Evolutionary conservation across 2,113 vertebrate species (phyloP), one percentile per base, ranked within the genome.

Genomic region (Salvelinus fontinalis): DNA sequence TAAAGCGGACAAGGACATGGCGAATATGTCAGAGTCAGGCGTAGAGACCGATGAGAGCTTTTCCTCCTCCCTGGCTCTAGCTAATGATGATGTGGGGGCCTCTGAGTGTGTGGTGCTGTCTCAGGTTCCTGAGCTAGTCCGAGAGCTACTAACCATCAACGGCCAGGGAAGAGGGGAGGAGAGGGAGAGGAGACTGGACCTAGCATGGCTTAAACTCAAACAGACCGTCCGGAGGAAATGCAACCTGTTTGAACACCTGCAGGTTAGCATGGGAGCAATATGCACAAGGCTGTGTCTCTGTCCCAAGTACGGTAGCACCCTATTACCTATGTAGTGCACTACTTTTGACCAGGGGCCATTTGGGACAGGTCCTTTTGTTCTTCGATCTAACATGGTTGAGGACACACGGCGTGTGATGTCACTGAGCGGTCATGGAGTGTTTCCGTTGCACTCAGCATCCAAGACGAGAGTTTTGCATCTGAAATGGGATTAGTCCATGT

Each of bases 141-240:
- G 48, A 26, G 79, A 71, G n/a, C 64, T 79, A 29, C 39, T 84
- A 49, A 22, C 29, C 12, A 62, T 79, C 20, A 76, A 48, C 16
- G 54, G 64, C 18, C 62, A 77, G 3, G 22, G 73, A 1, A 11
- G 49, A 12, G 62, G 22, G 1, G 74, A 74, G 54, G 74, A 79
- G 44, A 60, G 75, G 16, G 84, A 83, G 76, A 70, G 73, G 48
- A 51, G 70, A 48, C 62, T 80, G 65, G 80, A 83, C 16, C 69
- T 84, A 73, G 79, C 80, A 67, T 84, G 77, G 67, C 80, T 83
- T 31, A 83, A 59, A 24, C 77, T 86, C 69, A 82, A 75, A 74
- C 72, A 59, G 67, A 74, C 75, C 4, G 75, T 88, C 49, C 75
- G 79, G 39, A 73, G 72, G 73, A 81, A 70, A 13, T 76, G 76